These are phyloP conservation scores for Tauraco hartlaubi DNA, from an alignment of 2,797 vertebrate species.

Conservation along the genomic window DNA sequence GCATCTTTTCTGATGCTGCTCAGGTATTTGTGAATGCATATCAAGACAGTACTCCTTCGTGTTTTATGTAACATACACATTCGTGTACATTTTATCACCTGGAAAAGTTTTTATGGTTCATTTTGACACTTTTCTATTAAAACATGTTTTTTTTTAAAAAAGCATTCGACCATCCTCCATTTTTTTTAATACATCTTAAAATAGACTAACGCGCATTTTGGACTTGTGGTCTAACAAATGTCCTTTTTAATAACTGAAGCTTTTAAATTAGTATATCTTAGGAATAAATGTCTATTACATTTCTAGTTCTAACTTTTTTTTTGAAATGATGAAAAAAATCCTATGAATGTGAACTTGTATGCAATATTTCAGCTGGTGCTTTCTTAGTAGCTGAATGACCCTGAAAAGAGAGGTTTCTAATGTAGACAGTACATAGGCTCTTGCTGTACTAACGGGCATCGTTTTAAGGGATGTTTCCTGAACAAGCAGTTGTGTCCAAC, in stretches of 20 bases:
- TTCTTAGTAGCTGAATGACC: background rate
- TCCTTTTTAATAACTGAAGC: background rate
- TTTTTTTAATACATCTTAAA: background rate
- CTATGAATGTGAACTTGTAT: background rate
- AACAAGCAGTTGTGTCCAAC: background rate
- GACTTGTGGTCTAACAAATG: slow-evolving; percentile 15
- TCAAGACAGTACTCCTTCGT: background rate
- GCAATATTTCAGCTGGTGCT: background rate
- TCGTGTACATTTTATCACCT: slow-evolving; percentile 22
- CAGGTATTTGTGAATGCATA: slow-evolving; percentile 38
- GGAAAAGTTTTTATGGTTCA: background rate
- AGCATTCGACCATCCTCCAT: background rate
- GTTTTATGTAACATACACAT: background rate
- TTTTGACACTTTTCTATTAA: slow-evolving; percentile 11
- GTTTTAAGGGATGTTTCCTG: slow-evolving; percentile 15
- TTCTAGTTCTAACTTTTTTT: background rate
- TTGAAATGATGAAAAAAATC: background rate
- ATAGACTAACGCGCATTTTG: background rate
- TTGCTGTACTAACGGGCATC: background rate
- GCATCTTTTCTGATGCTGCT: slow-evolving; percentile 25
- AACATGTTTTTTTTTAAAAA: background rate
- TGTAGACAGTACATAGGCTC: background rate
- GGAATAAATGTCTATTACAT: slow-evolving; percentile 7
- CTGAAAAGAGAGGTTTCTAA: background rate
- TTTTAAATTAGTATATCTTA: slow-evolving; percentile 5